Evolutionary conservation across 2,888 invertebrate genomes (phyloP).

Genomic region (Notodonta ziczac): DNA sequence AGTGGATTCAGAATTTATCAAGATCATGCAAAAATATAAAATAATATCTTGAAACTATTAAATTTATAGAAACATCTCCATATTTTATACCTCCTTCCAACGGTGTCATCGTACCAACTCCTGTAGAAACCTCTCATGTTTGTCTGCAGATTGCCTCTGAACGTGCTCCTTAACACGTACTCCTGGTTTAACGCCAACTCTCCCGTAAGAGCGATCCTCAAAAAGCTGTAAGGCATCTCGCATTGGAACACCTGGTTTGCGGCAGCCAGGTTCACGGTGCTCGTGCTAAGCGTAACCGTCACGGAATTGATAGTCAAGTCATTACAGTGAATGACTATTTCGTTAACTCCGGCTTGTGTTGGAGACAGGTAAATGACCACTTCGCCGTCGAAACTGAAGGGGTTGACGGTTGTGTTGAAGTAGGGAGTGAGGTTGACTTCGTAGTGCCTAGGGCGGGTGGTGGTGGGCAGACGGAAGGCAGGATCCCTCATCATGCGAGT

Average conservation of each 20-base stretch:
- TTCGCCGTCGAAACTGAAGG: conserved; percentile 73
- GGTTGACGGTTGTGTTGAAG: conserved; percentile 52
- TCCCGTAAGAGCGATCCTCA: conserved; percentile 51
- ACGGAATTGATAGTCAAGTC: conserved; percentile 63
- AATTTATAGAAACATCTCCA: too few relatives aligned
- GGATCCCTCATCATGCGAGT: conserved; percentile 52
- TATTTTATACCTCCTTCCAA: conserved; percentile 79
- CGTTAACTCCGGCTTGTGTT: conserved; percentile 37
- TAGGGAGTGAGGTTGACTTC: conserved; percentile 79
- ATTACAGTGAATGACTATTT: conserved; percentile 72
- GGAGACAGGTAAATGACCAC: conserved; percentile 61
- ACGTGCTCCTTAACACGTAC: conserved; percentile 87
- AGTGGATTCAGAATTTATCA: too few relatives aligned
- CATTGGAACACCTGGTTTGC: conserved; percentile 49
- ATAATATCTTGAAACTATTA: too few relatives aligned
- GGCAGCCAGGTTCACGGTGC: conserved; percentile 35
- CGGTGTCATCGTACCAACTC: conserved; percentile 88
- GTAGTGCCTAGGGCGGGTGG: conserved; percentile 81
- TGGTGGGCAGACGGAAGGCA: conserved; percentile 73
- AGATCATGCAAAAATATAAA: too few relatives aligned
- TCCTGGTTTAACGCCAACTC: conserved; percentile 45
- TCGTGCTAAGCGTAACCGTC: conserved; percentile 53
- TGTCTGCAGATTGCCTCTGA: conserved; percentile 88
- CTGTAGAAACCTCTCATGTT: conserved; percentile 92
- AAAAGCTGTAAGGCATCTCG: conserved; percentile 55